Conservation (phyloP, 2,888 invertebrate species). For the Diogma glabrata region DNA sequence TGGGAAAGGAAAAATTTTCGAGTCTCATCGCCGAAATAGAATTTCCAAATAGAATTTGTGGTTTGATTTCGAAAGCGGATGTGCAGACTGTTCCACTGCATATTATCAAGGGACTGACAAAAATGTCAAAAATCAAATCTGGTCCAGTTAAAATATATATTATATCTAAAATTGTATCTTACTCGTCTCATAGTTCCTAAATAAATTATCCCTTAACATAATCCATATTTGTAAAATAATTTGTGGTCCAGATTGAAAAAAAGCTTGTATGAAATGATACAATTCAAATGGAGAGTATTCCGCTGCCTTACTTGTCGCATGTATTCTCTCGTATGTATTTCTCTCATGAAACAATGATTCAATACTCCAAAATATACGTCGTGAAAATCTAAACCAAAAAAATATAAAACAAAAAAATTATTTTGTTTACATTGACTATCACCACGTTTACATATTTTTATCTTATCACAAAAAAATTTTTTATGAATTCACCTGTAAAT, state of each 20-base stretch:
- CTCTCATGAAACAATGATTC: constrained; percentile 50
- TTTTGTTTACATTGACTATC: neutral
- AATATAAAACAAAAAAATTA: neutral
- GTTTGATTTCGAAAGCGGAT: too few relatives aligned
- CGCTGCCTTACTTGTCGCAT: constrained; percentile 46
- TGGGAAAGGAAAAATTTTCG: too few relatives aligned
- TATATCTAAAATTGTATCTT: constrained; percentile 14
- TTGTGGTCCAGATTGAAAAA: constrained; percentile 65
- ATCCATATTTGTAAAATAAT: constrained; percentile 52
- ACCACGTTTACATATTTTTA: neutral
- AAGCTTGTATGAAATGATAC: constrained; percentile 66
- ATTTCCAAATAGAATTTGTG: too few relatives aligned
- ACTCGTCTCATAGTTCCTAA: constrained; percentile 54
- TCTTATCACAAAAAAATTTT: neutral
- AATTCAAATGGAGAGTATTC: constrained; percentile 60
- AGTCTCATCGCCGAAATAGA: too few relatives aligned
- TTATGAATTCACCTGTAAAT: constrained; percentile 43
- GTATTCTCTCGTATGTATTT: constrained; percentile 46
- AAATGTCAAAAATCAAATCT: too few relatives aligned
- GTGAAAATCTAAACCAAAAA: constrained; percentile 45
- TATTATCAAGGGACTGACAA: too few relatives aligned
- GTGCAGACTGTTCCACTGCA: too few relatives aligned
- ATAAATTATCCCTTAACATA: constrained; percentile 44
- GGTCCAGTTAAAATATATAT: neutral
- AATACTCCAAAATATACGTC: constrained; percentile 63